Conservation (phyloP, 2,113 vertebrate species). For the Salvelinus alpinus region DNA sequence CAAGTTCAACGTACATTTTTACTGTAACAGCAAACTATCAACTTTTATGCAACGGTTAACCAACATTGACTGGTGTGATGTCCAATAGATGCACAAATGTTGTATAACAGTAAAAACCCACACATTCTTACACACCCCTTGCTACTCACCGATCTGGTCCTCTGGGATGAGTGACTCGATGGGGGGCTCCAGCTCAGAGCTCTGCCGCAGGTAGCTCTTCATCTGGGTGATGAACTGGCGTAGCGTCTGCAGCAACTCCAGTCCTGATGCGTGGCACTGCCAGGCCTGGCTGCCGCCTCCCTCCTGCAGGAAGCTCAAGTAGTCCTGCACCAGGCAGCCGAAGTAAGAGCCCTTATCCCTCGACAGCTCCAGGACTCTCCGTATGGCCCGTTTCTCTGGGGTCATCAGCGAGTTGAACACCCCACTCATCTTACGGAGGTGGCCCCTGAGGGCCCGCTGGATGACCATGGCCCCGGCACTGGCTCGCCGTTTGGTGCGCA, state of each 20-base stretch:
- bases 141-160: slow-evolving; percentile 91
- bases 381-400: slow-evolving; percentile 86
- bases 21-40: neutral
- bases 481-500: slow-evolving; percentile 79
- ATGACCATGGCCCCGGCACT: slow-evolving; percentile 79
- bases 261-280: slow-evolving; percentile 82
- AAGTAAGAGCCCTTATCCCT: slow-evolving; percentile 89
- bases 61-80: too few relatives aligned
- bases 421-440: slow-evolving; percentile 87
- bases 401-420: slow-evolving; percentile 92
- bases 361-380: slow-evolving; percentile 85
- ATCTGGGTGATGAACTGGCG: slow-evolving; percentile 98
- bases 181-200: slow-evolving; percentile 91
- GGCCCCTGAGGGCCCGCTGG: slow-evolving; percentile 84
- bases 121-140: neutral
- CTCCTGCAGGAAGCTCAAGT: slow-evolving; percentile 89
- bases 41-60: too few relatives aligned
- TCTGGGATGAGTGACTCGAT: slow-evolving; percentile 93
- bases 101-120: neutral
- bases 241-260: slow-evolving; percentile 91
- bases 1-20: too few relatives aligned
- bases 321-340: slow-evolving; percentile 93
- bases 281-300: slow-evolving; percentile 75
- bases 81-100: too few relatives aligned
- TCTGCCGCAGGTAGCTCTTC: slow-evolving; percentile 94